phyloP scores from a whole-genome alignment of 2,888 invertebrate genomes.

The Caenorhabditis imperialis region DNA sequence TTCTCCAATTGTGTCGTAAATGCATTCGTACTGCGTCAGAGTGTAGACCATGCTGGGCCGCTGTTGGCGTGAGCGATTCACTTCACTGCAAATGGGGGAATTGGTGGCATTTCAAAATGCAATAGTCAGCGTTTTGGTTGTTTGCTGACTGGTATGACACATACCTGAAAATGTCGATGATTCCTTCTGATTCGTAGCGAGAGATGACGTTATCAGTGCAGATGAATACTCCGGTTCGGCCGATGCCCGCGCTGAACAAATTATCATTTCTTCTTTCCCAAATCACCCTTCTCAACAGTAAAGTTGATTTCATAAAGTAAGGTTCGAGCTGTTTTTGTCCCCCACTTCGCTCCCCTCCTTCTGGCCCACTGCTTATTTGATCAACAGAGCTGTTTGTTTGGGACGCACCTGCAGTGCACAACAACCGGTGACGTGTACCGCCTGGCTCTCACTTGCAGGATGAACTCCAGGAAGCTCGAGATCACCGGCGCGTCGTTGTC shows the following conservation, averaged over 20 bases:
- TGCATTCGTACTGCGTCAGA: slow-evolving; percentile 48
- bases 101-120: not conserved
- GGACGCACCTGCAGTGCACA: slow-evolving; percentile 72
- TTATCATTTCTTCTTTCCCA: not conserved
- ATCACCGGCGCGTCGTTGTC: slow-evolving; percentile 44
- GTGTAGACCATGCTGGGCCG: slow-evolving; percentile 53
- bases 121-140: too few relatives aligned
- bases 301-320: too few relatives aligned
- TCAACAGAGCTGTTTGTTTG: not conserved
- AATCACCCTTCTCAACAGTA: too few relatives aligned
- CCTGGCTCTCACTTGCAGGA: slow-evolving; percentile 28
- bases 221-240: slow-evolving; percentile 75
- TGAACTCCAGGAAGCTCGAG: slow-evolving; percentile 39
- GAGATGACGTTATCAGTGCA: slow-evolving; percentile 47
- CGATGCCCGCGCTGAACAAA: slow-evolving; percentile 73
- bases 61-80: slow-evolving; percentile 52
- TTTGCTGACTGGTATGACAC: not conserved
- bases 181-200: slow-evolving; percentile 54
- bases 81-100: slow-evolving; percentile 41
- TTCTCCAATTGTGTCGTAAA: slow-evolving; percentile 49
- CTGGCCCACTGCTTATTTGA: not conserved
- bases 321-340: too few relatives aligned
- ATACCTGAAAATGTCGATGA: slow-evolving; percentile 62
- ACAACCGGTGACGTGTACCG: slow-evolving; percentile 66
- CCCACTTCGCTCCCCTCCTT: too few relatives aligned